These are phyloP conservation scores for Autographa gamma DNA, from an alignment of 2,888 invertebrate species.

Conservation along the genomic window DNA sequence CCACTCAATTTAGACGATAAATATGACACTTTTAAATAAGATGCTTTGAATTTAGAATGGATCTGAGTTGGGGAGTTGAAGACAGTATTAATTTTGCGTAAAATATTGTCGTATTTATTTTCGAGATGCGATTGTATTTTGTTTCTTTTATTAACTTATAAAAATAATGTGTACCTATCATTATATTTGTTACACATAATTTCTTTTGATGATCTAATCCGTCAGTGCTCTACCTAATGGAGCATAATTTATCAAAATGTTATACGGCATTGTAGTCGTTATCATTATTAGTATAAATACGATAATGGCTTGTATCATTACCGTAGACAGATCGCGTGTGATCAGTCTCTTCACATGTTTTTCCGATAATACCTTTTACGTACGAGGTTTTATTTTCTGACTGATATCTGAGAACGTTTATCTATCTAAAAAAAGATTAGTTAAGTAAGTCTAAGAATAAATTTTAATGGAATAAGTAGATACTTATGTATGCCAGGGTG, in stretches of 20 bases:
- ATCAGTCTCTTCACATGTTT: slow-evolving; percentile 18
- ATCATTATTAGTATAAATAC: slow-evolving; percentile 49
- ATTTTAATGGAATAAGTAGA: too few relatives aligned
- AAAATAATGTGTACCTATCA: neutral
- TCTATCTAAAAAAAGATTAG: neutral
- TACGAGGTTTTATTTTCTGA: neutral
- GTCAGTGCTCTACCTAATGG: slow-evolving; percentile 24
- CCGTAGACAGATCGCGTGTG: slow-evolving; percentile 39
- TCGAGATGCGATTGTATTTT: slow-evolving; percentile 12
- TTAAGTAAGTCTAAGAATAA: too few relatives aligned
- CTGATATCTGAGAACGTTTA: neutral
- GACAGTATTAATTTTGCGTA: too few relatives aligned
- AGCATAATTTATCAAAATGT: slow-evolving; percentile 43
- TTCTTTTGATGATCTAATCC: slow-evolving; percentile 15
- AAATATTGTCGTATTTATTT: slow-evolving; percentile 5
- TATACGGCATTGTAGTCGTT: slow-evolving; percentile 40
- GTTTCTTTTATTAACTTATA: neutral
- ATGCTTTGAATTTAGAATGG: slow-evolving; percentile 20
- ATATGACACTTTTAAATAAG: neutral
- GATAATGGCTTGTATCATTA: slow-evolving; percentile 54
- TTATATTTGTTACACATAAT: slow-evolving; percentile 7
- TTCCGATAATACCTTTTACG: slow-evolving; percentile 21
- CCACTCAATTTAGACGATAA: neutral
- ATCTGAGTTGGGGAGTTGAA: slow-evolving; percentile 1
- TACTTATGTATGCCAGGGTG: too few relatives aligned